phyloP scores from a whole-genome alignment of 92 coral and sea anemone species.

The Palythoa caribaeorum region DNA sequence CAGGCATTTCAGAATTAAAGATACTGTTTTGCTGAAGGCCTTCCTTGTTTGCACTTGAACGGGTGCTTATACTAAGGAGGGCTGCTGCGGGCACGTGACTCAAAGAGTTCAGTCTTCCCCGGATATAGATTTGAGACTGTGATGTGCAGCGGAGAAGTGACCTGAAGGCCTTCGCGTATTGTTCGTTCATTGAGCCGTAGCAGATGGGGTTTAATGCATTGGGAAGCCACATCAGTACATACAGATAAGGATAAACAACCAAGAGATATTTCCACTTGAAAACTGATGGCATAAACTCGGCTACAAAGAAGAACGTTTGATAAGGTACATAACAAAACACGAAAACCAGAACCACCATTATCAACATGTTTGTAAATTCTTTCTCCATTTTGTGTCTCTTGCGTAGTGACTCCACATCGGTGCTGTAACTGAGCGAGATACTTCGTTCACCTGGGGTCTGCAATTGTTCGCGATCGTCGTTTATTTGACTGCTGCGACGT shows the following conservation, averaged over 20 bases:
- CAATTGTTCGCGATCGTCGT: constrained; percentile 1
- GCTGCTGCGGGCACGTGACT: constrained; percentile 19
- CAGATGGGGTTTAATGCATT: constrained; percentile 86
- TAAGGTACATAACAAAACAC: constrained; percentile 85
- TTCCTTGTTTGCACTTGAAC: constrained; percentile 13
- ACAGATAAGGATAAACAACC: constrained; percentile 73
- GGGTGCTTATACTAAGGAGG: constrained; percentile 21
- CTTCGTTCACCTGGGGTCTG: constrained; percentile 14
- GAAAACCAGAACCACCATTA: constrained; percentile 76
- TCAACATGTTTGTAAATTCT: constrained; percentile 81
- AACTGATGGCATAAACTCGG: constrained; percentile 30
- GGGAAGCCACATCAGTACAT: constrained; percentile 88
- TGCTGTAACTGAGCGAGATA: constrained; percentile 27
- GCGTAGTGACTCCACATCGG: constrained; percentile 58
- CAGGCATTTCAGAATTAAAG: constrained; percentile 3
- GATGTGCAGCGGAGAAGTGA: constrained; percentile 56
- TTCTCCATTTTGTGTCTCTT: constrained; percentile 80
- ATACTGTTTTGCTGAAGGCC: neutral
- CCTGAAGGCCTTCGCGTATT: constrained; percentile 72
- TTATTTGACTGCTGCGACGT: constrained; percentile 44
- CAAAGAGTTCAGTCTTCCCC: constrained; percentile 36
- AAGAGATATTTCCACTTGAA: constrained; percentile 59
- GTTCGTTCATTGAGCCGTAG: constrained; percentile 87
- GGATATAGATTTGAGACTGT: constrained; percentile 41
- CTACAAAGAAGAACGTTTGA: constrained; percentile 72